Percentiles rank a stretch among this genome's conserved stretches.
Conservation (phyloP, 2,888 invertebrate species). For the Isotomurus palustris region DNA sequence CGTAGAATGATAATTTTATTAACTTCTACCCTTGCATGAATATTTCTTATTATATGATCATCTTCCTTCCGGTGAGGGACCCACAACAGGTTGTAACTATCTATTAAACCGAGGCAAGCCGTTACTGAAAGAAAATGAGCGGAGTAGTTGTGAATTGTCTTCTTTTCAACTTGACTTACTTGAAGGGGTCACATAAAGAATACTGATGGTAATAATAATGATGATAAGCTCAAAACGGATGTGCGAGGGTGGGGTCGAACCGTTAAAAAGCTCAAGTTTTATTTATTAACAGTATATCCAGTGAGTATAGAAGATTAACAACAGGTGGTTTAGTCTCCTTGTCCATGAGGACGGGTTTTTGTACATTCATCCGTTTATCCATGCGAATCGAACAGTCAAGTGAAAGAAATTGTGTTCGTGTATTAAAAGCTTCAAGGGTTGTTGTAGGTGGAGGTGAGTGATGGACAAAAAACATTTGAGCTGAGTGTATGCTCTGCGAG, state of each 20-base stretch:
- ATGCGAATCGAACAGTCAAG: no score
- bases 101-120: no score
- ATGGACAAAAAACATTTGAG: neutral
- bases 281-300: slow-evolving; percentile 1
- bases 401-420: no score
- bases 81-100: no score
- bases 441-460: neutral
- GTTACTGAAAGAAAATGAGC: neutral
- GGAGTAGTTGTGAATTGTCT: neutral
- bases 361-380: no score
- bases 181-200: slow-evolving; percentile 20
- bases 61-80: neutral
- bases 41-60: neutral
- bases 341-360: no score
- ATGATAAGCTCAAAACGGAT: slow-evolving; percentile 37
- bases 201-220: slow-evolving; percentile 4
- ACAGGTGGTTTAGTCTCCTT: slow-evolving; percentile 47
- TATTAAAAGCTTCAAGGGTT: no score
- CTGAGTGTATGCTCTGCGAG: neutral
- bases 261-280: slow-evolving; percentile 38
- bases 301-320: slow-evolving; percentile 36
- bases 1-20: no score
- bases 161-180: neutral
- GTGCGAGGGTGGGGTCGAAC: slow-evolving; percentile 46
- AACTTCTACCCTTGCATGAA: no score